These are phyloP conservation scores for Palloptera scutellata DNA, from an alignment of 2,888 invertebrate genomes.

Conservation along the genomic window DNA sequence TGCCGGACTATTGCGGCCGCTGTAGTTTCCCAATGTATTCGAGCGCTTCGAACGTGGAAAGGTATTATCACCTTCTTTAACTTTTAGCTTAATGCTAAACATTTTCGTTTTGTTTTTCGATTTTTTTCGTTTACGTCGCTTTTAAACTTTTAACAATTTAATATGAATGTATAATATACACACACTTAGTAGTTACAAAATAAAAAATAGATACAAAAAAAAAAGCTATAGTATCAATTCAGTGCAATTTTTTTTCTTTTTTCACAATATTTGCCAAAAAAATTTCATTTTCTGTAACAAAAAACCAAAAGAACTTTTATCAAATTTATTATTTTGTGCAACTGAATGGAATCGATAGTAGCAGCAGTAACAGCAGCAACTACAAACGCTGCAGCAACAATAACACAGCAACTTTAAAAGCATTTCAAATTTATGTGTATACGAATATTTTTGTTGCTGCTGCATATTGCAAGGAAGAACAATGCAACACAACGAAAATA, in stretches of 20 bases:
- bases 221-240: neutral
- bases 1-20: slow-evolving; percentile 55
- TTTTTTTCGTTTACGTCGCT: slow-evolving; percentile 12
- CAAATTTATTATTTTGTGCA: slow-evolving; percentile 36
- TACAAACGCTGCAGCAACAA: slow-evolving; percentile 17
- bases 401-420: neutral
- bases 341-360: slow-evolving; percentile 23
- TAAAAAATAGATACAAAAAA: neutral
- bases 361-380: slow-evolving; percentile 11
- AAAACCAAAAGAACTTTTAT: slow-evolving; percentile 20
- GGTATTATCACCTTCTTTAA: slow-evolving; percentile 63
- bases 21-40: slow-evolving; percentile 38
- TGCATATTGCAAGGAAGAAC: neutral
- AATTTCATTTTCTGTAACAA: slow-evolving; percentile 6
- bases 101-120: slow-evolving; percentile 43
- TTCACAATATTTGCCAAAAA: slow-evolving; percentile 12
- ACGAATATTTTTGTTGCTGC: no score
- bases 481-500: neutral
- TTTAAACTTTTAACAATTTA: neutral
- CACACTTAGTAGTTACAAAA: slow-evolving; percentile 18
- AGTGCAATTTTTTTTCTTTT: neutral
- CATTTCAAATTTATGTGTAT: no score
- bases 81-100: slow-evolving; percentile 65
- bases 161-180: slow-evolving; percentile 17
- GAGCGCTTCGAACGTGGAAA: slow-evolving; percentile 57